phyloP scores from a whole-genome alignment of 2,888 invertebrate genomes.

The Tetropium fuscum region DNA sequence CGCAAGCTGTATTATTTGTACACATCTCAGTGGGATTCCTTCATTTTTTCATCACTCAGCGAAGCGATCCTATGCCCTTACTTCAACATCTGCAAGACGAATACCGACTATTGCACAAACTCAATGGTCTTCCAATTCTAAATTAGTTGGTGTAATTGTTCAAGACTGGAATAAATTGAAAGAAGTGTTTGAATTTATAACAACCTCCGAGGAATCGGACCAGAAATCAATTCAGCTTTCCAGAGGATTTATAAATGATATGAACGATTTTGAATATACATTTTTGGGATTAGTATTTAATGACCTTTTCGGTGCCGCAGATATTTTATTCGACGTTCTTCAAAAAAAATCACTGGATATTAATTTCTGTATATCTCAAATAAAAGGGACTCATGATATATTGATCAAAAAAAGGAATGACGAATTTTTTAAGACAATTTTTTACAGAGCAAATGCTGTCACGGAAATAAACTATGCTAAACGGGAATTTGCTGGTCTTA shows the following conservation, averaged over 20 bases:
- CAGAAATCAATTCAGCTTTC: conserved; percentile 23
- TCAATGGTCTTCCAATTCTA: conserved; percentile 38
- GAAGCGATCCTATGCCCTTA: conserved; percentile 22
- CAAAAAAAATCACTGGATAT: conserved; percentile 42
- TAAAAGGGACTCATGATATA: conserved; percentile 21
- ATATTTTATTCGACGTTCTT: conserved; percentile 34
- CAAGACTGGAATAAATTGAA: conserved; percentile 43
- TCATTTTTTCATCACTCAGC: conserved; percentile 42
- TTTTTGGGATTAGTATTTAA: conserved; percentile 39
- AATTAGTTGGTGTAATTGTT: conserved; percentile 31
- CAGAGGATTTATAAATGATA: neutral
- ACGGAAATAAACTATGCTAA: too few species aligned
- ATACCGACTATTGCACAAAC: conserved; percentile 10
- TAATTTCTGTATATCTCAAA: conserved; percentile 38
- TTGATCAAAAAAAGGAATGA: conserved; percentile 25
- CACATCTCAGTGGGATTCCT: conserved; percentile 37
- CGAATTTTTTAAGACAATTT: conserved; percentile 18
- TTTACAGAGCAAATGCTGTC: conserved; percentile 17
- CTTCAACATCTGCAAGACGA: conserved; percentile 2
- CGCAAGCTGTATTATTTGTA: conserved; percentile 43
- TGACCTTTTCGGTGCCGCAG: conserved; percentile 38
- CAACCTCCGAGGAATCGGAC: conserved; percentile 33
- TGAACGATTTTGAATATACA: conserved; percentile 41
- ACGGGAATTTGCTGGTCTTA: too few species aligned
- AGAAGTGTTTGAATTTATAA: conserved; percentile 37